phyloP scores from a whole-genome alignment of 1,140 invertebrate species.

The Sycophaga agraensis region DNA sequence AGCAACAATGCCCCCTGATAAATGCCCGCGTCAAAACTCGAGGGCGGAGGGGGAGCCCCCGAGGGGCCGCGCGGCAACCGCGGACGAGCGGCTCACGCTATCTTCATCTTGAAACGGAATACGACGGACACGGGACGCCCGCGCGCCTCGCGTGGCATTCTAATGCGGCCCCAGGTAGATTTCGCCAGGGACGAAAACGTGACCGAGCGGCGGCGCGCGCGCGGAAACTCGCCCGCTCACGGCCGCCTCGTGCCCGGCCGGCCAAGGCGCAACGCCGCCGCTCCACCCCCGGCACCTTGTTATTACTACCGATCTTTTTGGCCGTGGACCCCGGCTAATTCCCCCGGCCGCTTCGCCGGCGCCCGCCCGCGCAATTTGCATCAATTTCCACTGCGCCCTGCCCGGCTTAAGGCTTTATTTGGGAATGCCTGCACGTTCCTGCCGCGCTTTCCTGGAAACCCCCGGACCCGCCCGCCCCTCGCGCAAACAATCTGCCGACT shows the following conservation, averaged over 20 bases:
- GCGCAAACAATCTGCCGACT: no score
- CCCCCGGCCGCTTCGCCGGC: no score
- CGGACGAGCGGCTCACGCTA: slow-evolving; percentile 36
- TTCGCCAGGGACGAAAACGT: slow-evolving; percentile 32
- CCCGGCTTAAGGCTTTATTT: not conserved
- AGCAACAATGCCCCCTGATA: slow-evolving; percentile 52
- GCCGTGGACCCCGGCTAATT: no score
- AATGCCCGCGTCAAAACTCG: slow-evolving; percentile 47
- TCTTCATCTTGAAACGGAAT: slow-evolving; percentile 57
- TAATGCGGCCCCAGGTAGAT: slow-evolving; percentile 46
- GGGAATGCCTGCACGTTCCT: slow-evolving; percentile 1
- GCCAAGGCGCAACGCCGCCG: no score
- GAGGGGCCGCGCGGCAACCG: no score
- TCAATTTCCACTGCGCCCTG: not conserved
- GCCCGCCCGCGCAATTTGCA: slow-evolving; percentile 7
- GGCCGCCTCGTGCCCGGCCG: no score
- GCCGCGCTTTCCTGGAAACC: no score
- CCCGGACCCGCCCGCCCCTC: no score
- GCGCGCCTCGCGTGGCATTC: slow-evolving; percentile 40
- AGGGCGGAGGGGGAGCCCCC: slow-evolving; percentile 25
- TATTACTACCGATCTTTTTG: slow-evolving; percentile 8
- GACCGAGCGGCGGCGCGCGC: slow-evolving; percentile 13
- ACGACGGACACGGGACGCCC: slow-evolving; percentile 41
- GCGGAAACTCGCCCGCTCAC: no score
- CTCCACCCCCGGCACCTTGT: not conserved